Percentiles rank a stretch among this genome's conserved stretches.
Evolutionary conservation across 2,888 invertebrate genomes (phyloP).

Genomic region (Periphyllus acericola): DNA sequence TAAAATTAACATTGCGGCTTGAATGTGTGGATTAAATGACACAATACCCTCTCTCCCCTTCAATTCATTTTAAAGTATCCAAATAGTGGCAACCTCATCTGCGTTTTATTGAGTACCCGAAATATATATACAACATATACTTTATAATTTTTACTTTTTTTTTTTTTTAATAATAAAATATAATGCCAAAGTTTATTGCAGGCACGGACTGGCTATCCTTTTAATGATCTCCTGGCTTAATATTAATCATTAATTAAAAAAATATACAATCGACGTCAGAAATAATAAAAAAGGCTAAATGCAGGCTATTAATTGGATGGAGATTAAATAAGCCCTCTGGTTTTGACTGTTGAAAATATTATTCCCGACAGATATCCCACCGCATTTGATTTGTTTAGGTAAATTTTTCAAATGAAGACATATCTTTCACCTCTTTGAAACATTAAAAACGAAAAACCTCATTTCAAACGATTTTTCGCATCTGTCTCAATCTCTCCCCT

Average conservation of each 20-base stretch:
- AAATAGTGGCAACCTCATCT: slow-evolving; percentile 46
- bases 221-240: slow-evolving; percentile 55
- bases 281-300: slow-evolving; percentile 62
- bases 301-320: slow-evolving; percentile 57
- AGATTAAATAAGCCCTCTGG: slow-evolving; percentile 58
- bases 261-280: slow-evolving; percentile 55
- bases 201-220: slow-evolving; percentile 34
- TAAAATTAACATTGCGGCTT: slow-evolving; percentile 20
- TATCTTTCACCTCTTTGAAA: slow-evolving; percentile 57
- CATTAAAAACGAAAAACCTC: slow-evolving; percentile 48
- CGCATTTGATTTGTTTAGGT: slow-evolving; percentile 59
- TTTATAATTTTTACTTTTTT: slow-evolving; percentile 51
- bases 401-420: slow-evolving; percentile 48
- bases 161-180: slow-evolving; percentile 48
- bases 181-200: slow-evolving; percentile 46
- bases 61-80: slow-evolving; percentile 18
- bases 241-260: slow-evolving; percentile 59
- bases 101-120: slow-evolving; percentile 54
- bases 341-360: slow-evolving; percentile 61
- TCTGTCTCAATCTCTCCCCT: slow-evolving; percentile 61
- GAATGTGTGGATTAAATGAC: slow-evolving; percentile 52
- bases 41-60: not conserved
- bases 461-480: slow-evolving; percentile 58
- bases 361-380: slow-evolving; percentile 43
- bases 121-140: slow-evolving; percentile 18